Evolutionary conservation across 2,113 vertebrate species (phyloP), one percentile per base, ranked within the genome.

Genomic region (Leucosticte australis): DNA sequence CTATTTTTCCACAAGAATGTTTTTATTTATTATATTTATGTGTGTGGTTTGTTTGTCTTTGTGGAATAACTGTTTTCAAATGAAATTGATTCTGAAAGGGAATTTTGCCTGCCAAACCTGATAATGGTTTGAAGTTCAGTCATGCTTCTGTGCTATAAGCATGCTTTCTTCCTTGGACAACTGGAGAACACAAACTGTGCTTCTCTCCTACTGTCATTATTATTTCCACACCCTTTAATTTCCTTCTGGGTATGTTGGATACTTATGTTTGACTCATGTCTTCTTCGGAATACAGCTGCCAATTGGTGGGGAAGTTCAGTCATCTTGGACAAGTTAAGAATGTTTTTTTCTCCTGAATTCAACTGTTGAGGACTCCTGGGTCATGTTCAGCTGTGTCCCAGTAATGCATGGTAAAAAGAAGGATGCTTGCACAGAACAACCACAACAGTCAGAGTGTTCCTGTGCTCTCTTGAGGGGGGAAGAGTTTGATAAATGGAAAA

Each of bases 201-300:
- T 86, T 95, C 49, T 90, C 42, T 63, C n/a, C 11, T 77, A 12
- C 9, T 60, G 11, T 15, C 16, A 44, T 30, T 62, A 56, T 37
- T 67, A 49, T 39, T 74, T 84, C 35, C 22, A 95, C 52, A 77
- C 23, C 8, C 39, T 52, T 74, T 69, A 63, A 85, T 83, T 95
- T 88, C 35, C 11, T 68, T 80, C 71, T 86, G 59, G 42, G 19
- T 46, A 73, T 2, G 1, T 15, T 85, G 49, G 23, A 46, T 56
- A 22, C 70, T 90, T 49, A 52, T 17, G 6, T 83, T 76, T 94
- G 68, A 89, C 15, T 46, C 1, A 0, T 59, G 30, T 55, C 35
- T 77, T 74, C 39, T 74, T 80, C 7, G 9, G 44, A 90, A 77
- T 41, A 49, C 39, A 68, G 31, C 46, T 86, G 50, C 52, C 15